Evolutionary conservation across 2,113 vertebrate genomes (phyloP), one percentile per base, ranked within the genome.

Genomic region (Triplophysa rosa): DNA sequence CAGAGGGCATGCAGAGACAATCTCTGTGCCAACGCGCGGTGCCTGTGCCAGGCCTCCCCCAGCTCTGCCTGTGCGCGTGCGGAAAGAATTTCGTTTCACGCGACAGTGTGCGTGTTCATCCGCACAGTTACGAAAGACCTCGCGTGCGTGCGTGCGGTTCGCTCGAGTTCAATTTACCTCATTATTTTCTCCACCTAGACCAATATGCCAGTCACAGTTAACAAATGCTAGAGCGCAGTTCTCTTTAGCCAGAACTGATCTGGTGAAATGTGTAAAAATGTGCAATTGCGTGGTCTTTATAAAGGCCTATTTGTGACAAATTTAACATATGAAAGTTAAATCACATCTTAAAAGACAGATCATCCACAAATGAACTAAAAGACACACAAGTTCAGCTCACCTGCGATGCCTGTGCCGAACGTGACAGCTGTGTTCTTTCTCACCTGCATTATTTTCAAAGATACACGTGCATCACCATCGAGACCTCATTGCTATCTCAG

Each of bases 1-100:
- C 70, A 61, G n/a, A 45, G 70, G 70, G 37, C 70, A 49, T 12
- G 37, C 71, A 19, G 56, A 74, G 37, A 24, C 71, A 26, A 16
- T 26, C 5, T 10, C 54, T 10, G 72, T 63, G 71, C 69, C 68
- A 70, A 49, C 1, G 47, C 17, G 45, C 42, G 11, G 45, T 13
- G 42, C 2, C 49, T 23, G 21, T 59, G 69, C 16, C 71, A 75
- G 59, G 37, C 56, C 23, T 62, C 42, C 4, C 71, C 5, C 40
- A 7, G 56, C 59, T 42, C 29, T 47, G 23, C 59, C 24, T 14
- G 59, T 19, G 33, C 37, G 8, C 9, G 56, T 1, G 33, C 16
- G 49, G 17, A 74, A 74, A 61, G 58, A 21, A 13, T 47, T 75
- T 63, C 14, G 19, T 47, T 62, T 62, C 24, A 26, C 21, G 14